Percentiles rank a stretch among this genome's conserved stretches.
Conservation (phyloP, 2,888 invertebrate genomes). For the Adineta ricciae region DNA sequence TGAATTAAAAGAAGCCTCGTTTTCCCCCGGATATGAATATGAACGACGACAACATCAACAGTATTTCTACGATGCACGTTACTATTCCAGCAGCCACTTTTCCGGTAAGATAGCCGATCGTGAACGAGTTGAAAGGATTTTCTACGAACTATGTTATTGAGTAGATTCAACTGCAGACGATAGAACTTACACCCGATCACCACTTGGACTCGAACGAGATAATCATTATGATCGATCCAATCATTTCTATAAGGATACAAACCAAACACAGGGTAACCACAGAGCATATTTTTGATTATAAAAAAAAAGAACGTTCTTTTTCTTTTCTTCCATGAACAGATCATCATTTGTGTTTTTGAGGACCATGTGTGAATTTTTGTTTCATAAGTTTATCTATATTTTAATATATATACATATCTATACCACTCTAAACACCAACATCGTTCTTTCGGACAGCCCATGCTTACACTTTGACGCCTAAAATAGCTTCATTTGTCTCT, state of each 20-base stretch:
- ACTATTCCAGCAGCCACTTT: not conserved
- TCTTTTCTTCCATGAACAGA: not conserved
- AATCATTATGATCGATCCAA: not conserved
- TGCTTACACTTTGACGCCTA: not conserved
- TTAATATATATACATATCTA: not conserved
- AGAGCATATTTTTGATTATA: not conserved
- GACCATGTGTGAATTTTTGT: not conserved
- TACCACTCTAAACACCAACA: not conserved
- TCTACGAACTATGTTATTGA: not conserved
- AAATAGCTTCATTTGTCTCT: not conserved
- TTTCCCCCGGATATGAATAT: not conserved
- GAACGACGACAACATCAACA: not conserved
- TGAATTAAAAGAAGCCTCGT: not conserved
- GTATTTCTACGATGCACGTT: not conserved
- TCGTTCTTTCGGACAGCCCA: not conserved
- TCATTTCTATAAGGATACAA: not conserved
- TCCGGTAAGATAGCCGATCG: not conserved
- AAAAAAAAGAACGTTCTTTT: not conserved
- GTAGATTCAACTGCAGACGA: not conserved
- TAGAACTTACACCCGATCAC: not conserved
- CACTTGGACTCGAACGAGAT: not conserved
- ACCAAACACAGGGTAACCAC: not conserved
- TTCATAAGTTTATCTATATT: slow-evolving; percentile 16
- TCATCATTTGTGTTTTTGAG: not conserved
- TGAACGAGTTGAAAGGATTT: not conserved